Percentiles rank a stretch among this genome's conserved stretches.
Conservation (phyloP, 2,888 invertebrate genomes). For the Ochropleura leucogaster region DNA sequence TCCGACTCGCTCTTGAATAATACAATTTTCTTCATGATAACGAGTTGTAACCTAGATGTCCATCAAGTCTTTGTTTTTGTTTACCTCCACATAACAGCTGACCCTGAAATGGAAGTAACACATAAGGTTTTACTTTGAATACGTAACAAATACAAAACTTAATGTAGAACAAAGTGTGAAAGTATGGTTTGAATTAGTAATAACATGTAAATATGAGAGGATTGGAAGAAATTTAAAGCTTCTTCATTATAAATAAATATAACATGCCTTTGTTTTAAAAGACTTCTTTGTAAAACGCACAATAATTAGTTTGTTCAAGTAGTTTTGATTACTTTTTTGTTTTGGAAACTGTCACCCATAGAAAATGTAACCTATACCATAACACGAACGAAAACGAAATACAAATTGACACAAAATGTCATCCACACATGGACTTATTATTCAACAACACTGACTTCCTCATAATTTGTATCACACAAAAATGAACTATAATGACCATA, state of each 20-base stretch:
- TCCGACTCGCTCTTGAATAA: conserved; percentile 85
- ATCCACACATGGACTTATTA: too few species aligned
- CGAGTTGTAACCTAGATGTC: conserved; percentile 12
- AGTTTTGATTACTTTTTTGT: not conserved
- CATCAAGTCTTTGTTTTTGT: conserved; percentile 26
- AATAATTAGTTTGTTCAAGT: conserved; percentile 8
- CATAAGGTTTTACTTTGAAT: conserved; percentile 37
- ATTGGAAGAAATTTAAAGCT: not conserved
- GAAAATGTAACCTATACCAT: too few species aligned
- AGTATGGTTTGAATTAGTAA: conserved; percentile 18
- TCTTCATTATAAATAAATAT: conserved; percentile 3
- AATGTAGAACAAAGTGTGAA: conserved; percentile 28
- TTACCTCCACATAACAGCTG: conserved; percentile 64
- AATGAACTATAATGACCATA: too few species aligned
- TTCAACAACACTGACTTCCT: too few species aligned
- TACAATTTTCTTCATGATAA: conserved; percentile 83
- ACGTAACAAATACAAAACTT: conserved; percentile 18
- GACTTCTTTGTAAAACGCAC: conserved; percentile 12
- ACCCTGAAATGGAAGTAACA: conserved; percentile 72
- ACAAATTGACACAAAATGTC: not conserved
- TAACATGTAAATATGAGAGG: not conserved
- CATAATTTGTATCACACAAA: too few species aligned
- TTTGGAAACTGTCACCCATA: conserved; percentile 11
- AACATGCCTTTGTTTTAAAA: conserved; percentile 28
- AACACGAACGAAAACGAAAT: too few species aligned